phyloP scores from a whole-genome alignment of 2,888 invertebrate genomes.

The Drosophila melanosoma region DNA sequence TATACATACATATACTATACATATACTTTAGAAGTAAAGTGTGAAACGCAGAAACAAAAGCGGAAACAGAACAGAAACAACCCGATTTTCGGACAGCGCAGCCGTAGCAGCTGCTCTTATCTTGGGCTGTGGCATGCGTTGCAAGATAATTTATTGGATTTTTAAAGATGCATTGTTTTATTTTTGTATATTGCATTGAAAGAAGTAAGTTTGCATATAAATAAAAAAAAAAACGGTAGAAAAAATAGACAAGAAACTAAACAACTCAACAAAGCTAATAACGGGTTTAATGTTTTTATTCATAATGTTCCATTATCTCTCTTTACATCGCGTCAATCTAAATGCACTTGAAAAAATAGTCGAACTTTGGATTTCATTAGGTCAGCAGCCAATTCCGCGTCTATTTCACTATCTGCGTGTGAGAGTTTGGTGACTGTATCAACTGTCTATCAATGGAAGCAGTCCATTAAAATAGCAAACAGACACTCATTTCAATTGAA shows the following conservation, averaged over 20 bases:
- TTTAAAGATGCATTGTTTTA: conserved; percentile 19
- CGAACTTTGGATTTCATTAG: conserved; percentile 35
- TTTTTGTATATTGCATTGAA: neutral
- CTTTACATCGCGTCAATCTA: neutral
- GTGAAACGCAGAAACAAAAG: conserved; percentile 20
- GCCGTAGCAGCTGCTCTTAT: conserved; percentile 43
- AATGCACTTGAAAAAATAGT: conserved; percentile 8
- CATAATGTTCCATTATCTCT: neutral
- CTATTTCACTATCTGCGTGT: conserved; percentile 24
- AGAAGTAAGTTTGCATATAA: neutral
- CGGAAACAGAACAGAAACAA: conserved; percentile 31
- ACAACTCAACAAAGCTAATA: conserved; percentile 11
- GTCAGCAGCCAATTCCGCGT: conserved; percentile 16
- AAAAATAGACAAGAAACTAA: neutral
- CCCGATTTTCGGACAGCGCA: conserved; percentile 33
- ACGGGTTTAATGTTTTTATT: conserved; percentile 21
- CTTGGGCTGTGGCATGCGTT: conserved; percentile 41
- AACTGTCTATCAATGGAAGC: conserved; percentile 54
- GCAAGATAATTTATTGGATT: conserved; percentile 30
- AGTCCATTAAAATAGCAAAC: conserved; percentile 29
- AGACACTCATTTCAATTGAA: neutral
- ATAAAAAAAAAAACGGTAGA: conserved; percentile 17
- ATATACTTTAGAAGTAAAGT: conserved; percentile 28
- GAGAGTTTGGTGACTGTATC: conserved; percentile 16
- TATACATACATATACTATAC: neutral